A percentile compares a stretch with the other conserved stretches of the same genome.
These are phyloP conservation scores for Drosophila aff. DNA, from an alignment of 1,140 invertebrate species.

Conservation along the genomic window DNA sequence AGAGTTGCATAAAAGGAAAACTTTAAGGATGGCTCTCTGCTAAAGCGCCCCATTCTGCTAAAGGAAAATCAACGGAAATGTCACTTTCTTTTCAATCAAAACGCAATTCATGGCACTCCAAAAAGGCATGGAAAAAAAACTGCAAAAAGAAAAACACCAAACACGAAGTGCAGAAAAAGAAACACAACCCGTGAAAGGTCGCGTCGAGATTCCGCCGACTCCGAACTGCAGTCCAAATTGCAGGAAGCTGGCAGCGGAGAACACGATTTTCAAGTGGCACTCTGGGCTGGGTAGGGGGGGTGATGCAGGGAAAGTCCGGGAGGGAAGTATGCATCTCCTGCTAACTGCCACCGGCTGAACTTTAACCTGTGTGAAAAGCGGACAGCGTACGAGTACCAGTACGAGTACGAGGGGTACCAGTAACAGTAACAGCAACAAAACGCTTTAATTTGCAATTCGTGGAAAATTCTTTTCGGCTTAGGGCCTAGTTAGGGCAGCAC, in stretches of 20 bases:
- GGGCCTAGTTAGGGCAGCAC: conserved; percentile 51
- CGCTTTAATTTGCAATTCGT: conserved; percentile 83
- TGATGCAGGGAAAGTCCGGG: conserved; percentile 5
- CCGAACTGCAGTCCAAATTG: conserved; percentile 56
- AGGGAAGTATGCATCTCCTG: conserved; percentile 21
- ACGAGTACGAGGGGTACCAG: conserved; percentile 3
- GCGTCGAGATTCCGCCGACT: conserved; percentile 47
- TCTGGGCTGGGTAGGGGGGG: conserved; percentile 3
- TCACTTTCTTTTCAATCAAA: conserved; percentile 84
- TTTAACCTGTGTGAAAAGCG: conserved; percentile 67
- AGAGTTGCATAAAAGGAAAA: conserved; percentile 60
- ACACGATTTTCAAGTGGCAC: conserved; percentile 76
- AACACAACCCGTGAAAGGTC: conserved; percentile 57
- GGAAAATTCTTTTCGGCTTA: conserved; percentile 67
- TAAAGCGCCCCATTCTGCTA: conserved; percentile 33
- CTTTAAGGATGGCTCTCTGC: conserved; percentile 24
- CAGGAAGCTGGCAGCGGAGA: conserved; percentile 70
- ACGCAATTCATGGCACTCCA: conserved; percentile 81
- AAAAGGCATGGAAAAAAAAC: conserved; percentile 40
- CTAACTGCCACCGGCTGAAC: conserved; percentile 74
- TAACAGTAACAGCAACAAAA: conserved; percentile 42
- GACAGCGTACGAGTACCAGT: conserved; percentile 14
- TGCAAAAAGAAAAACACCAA: conserved; percentile 15
- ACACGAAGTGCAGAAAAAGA: conserved; percentile 46
- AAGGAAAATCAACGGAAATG: conserved; percentile 80